Percentiles rank a stretch among this genome's conserved stretches.
Evolutionary conservation across 2,797 vertebrate genomes (phyloP).

Genomic region (Clamator glandarius): DNA sequence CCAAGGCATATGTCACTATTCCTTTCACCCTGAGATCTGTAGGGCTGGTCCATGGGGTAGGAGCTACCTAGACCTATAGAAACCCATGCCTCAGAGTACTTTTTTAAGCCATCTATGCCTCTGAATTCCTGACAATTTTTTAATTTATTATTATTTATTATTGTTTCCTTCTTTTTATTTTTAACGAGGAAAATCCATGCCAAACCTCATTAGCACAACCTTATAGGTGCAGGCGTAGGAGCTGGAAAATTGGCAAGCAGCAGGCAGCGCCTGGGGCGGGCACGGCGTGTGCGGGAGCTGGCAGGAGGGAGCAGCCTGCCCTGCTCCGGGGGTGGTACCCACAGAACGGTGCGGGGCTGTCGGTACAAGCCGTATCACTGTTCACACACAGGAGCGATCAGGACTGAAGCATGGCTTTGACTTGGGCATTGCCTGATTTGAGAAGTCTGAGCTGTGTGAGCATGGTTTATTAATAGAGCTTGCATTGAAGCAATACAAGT

Average conservation of each 20-base stretch:
- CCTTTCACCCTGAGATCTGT: neutral
- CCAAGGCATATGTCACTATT: neutral
- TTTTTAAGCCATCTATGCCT: slow-evolving; percentile 57
- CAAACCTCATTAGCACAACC: slow-evolving; percentile 29
- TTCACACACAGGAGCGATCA: neutral
- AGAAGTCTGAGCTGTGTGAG: neutral
- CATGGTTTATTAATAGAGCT: neutral
- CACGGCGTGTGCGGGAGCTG: neutral
- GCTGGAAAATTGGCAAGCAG: neutral
- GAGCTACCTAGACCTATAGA: neutral
- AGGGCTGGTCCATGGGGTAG: neutral
- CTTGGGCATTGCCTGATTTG: neutral
- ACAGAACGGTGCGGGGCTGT: neutral
- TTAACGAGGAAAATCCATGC: slow-evolving; percentile 48
- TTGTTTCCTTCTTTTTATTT: neutral
- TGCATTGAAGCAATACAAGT: neutral
- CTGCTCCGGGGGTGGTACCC: neutral
- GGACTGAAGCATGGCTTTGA: neutral
- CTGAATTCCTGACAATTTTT: slow-evolving; percentile 10
- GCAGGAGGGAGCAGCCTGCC: neutral
- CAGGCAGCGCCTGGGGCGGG: slow-evolving; percentile 19
- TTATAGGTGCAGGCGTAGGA: neutral
- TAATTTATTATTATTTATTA: slow-evolving; percentile 36
- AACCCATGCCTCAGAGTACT: slow-evolving; percentile 6
- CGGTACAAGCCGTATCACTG: fast-evolving